These are phyloP conservation scores for Poecilus cupreus DNA, from an alignment of 2,888 invertebrate genomes.

Conservation along the genomic window DNA sequence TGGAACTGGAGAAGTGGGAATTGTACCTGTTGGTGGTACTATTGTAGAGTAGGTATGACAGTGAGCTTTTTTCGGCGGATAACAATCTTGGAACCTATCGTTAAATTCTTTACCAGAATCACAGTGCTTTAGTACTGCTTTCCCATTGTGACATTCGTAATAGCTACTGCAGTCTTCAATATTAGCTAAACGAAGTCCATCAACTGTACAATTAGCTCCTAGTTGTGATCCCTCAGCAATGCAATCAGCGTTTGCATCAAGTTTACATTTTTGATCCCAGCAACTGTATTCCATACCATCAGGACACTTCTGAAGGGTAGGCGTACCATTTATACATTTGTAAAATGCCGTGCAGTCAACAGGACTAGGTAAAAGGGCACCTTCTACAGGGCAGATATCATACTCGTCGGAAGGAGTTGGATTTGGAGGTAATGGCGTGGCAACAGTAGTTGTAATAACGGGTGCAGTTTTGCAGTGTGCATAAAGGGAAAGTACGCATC, in stretches of 20 bases:
- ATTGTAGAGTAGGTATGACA: neutral
- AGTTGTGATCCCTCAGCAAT: neutral
- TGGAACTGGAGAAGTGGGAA: neutral
- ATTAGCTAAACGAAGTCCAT: constrained; percentile 2
- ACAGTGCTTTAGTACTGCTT: neutral
- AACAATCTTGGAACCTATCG: constrained; percentile 1
- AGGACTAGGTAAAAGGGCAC: neutral
- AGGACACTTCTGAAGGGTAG: neutral
- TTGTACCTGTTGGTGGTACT: neutral
- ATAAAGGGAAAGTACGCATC: neutral
- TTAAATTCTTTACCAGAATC: neutral
- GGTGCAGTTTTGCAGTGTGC: constrained; percentile 19
- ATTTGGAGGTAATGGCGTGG: neutral
- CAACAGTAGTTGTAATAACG: neutral
- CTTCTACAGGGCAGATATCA: constrained; percentile 27
- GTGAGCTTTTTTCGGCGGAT: neutral
- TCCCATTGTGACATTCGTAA: constrained; percentile 25
- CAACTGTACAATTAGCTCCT: neutral
- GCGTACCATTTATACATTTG: neutral
- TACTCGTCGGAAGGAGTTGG: neutral
- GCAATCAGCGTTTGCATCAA: neutral
- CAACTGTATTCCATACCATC: constrained; percentile 26
- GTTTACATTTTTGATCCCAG: constrained; percentile 26
- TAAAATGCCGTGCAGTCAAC: constrained; percentile 11
- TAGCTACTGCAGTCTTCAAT: constrained; percentile 35